These are phyloP conservation scores for Hyalella azteca DNA, from an alignment of 2,888 invertebrate species.

Conservation along the genomic window DNA sequence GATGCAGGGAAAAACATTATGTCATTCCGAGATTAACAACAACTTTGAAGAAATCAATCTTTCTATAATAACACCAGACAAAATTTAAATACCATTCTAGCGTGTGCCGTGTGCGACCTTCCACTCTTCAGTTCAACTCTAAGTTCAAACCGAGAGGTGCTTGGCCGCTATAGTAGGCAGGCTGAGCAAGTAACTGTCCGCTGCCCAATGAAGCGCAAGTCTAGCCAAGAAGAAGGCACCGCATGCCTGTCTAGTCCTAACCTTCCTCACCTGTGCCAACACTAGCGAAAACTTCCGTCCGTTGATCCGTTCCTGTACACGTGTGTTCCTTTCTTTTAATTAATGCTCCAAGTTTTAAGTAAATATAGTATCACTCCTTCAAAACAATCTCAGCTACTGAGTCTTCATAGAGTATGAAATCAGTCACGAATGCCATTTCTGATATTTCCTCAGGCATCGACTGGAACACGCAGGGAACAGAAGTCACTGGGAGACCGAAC, in stretches of 20 bases:
- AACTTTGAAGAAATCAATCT: no score
- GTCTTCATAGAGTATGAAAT: no score
- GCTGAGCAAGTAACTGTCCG: constrained; percentile 1
- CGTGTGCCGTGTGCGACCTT: no score
- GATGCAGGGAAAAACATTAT: no score
- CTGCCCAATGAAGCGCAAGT: neutral
- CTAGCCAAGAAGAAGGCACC: neutral
- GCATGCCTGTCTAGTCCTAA: neutral
- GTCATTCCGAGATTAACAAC: no score
- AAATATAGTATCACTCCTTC: neutral
- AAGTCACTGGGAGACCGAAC: constrained; percentile 9
- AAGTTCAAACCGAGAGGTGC: no score
- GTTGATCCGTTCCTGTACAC: neutral
- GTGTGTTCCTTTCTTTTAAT: neutral
- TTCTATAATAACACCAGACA: no score
- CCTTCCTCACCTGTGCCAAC: constrained; percentile 2
- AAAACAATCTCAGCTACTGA: neutral
- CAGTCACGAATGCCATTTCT: no score
- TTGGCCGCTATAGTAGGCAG: no score
- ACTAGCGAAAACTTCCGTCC: neutral
- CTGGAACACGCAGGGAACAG: neutral
- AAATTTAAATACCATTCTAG: no score
- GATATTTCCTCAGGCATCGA: neutral
- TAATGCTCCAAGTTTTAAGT: no score
- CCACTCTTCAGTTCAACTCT: no score